Evolutionary conservation across 2,888 invertebrate species (phyloP), one percentile per base, ranked within the genome.

Genomic region (Eretmocerus hayati): DNA sequence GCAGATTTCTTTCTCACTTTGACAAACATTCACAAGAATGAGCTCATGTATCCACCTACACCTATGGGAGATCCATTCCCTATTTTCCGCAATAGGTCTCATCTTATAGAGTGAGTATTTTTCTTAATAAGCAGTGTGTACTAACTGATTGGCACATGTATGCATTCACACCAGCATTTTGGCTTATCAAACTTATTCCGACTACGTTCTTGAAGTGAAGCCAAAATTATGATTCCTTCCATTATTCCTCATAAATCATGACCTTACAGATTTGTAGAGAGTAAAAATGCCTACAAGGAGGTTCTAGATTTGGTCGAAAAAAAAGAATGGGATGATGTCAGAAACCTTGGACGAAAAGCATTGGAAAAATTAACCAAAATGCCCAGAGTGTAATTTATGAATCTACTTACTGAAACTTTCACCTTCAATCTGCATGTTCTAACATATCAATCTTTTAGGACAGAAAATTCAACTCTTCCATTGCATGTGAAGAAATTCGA

Each of bases 271-370:
- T 70, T 63, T 42, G 47, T 61, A 0, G 44, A 63, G 16, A 62
- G 60, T 11, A 62, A 59, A 50, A 48, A 48, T 36, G 30, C 43
- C 3, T 52, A 61, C 4, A 49, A 39, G 11, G 33, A 56, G 38
- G 39, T 56, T 3, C 39, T 59, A 9, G 39, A 44, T 15, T 56
- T 54, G 9, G 59, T 46, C 6, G 60, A 62, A 21, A 48, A 58
- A 0, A 67, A 66, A 48, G 38, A 69, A 8, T 67, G 67, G 68
- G 43, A 58, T 4, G 16, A 33, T 4, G 59, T 62, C 5, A 46
- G 47, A 22, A 19, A 49, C 2, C 42, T 59, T 16, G 69, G 70
- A 22, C 42, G 46, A 3, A 15, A 44, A n/a, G 67, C 68, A 1
- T 55, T 56, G n/a, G 15, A 60, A 5, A 42, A 36, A 39, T 52